A percentile compares a stretch with the other conserved stretches of the same genome.
Evolutionary conservation across 2,797 vertebrate species (phyloP).

Genomic region (Pitangus sulphuratus): DNA sequence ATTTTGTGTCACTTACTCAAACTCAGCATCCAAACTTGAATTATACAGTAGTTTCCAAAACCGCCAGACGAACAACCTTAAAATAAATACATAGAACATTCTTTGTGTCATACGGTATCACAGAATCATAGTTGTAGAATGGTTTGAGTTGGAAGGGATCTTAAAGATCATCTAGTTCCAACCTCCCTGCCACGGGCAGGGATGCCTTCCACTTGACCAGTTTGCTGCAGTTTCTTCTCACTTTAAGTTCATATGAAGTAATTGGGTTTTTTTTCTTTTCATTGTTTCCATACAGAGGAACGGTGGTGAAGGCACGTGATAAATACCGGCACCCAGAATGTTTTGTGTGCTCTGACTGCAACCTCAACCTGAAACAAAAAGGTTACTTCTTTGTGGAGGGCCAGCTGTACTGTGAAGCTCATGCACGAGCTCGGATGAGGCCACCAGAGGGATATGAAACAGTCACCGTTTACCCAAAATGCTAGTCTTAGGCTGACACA

Average conservation of each 20-base stretch:
- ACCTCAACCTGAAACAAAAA: slow-evolving; percentile 94
- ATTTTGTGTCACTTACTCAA: background rate
- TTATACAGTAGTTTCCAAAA: background rate
- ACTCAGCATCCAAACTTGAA: background rate
- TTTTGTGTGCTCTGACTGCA: slow-evolving; percentile 95
- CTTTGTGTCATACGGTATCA: background rate
- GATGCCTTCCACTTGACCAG: rapidly evolving
- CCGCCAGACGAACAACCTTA: background rate
- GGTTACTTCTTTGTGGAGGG: slow-evolving; percentile 97
- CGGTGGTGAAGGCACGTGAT: slow-evolving; percentile 94
- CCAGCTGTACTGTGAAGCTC: slow-evolving; percentile 93
- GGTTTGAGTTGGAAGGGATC: background rate
- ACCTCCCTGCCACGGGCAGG: background rate
- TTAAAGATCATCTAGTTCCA: background rate
- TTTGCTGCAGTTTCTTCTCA: background rate
- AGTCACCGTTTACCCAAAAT: slow-evolving; percentile 85
- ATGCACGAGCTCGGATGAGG: slow-evolving; percentile 88
- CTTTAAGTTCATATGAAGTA: background rate
- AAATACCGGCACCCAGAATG: slow-evolving; percentile 93
- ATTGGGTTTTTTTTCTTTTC: background rate
- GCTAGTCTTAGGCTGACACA: slow-evolving; percentile 61
- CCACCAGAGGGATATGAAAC: slow-evolving; percentile 92
- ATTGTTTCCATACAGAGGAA: slow-evolving; percentile 79
- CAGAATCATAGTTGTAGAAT: background rate
- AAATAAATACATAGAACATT: background rate